Evolutionary conservation across 2,797 vertebrate genomes (phyloP).

Genomic region (Sebastes dallii): DNA sequence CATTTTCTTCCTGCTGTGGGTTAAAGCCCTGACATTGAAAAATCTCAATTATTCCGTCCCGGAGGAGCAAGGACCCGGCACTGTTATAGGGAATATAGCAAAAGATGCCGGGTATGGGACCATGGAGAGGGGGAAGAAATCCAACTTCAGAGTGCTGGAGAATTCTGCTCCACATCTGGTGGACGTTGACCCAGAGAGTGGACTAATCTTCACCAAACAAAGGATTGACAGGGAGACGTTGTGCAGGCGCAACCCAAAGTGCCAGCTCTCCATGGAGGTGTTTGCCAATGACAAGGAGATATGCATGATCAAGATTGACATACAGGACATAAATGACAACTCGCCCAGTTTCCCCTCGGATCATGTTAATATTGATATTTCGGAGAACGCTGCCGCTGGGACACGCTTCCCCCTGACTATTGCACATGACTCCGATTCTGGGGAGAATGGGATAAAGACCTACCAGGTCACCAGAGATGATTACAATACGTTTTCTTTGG

Average conservation of each 20-base stretch:
- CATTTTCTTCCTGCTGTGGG: slow-evolving; percentile 93
- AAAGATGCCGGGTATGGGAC: slow-evolving; percentile 92
- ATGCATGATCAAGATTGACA: slow-evolving; percentile 93
- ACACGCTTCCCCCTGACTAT: slow-evolving; percentile 87
- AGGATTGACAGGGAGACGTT: slow-evolving; percentile 96
- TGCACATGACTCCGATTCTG: slow-evolving; percentile 94
- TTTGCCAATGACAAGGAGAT: slow-evolving; percentile 99
- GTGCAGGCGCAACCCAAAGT: slow-evolving; percentile 94
- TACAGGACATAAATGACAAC: slow-evolving; percentile 85
- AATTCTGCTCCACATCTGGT: slow-evolving; percentile 97
- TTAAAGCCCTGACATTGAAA: slow-evolving; percentile 95
- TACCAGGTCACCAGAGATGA: slow-evolving; percentile 97
- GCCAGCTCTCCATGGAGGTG: slow-evolving; percentile 97
- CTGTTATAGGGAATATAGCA: slow-evolving; percentile 97
- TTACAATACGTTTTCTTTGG: slow-evolving; percentile 94
- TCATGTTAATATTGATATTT: slow-evolving; percentile 83
- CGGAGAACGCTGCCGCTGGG: slow-evolving; percentile 80
- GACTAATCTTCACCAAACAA: slow-evolving; percentile 97
- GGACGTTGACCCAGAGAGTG: slow-evolving; percentile 96
- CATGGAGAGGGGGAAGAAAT: slow-evolving; percentile 87
- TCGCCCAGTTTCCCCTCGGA: slow-evolving; percentile 80
- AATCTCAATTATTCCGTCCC: slow-evolving; percentile 98
- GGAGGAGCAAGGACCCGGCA: slow-evolving; percentile 96
- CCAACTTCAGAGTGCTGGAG: slow-evolving; percentile 95
- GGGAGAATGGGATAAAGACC: slow-evolving; percentile 95